Evolutionary conservation across 1,140 invertebrate species (phyloP), one percentile per base, ranked within the genome.

Genomic region (Drosophila navojoa): DNA sequence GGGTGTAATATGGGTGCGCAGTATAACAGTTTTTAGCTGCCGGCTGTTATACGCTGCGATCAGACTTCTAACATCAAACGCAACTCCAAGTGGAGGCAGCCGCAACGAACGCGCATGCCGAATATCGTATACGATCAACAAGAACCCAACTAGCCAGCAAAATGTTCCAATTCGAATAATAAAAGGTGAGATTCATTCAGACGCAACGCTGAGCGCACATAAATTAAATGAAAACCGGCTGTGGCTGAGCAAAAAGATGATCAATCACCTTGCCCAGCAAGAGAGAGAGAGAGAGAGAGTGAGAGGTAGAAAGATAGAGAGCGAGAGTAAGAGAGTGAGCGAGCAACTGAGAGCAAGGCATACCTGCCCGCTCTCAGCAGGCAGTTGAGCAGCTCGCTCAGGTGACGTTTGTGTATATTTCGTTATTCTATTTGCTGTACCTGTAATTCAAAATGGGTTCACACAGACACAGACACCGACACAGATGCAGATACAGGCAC

Each of bases 111-210:
- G 50, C n/a, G 22, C 19, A 11, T 16, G 10, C 2, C 15, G 84
- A 89, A 89, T 89, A 87, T 87, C 82, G 82, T 87, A 62, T 68
- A 87, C 84, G 82, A 63, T 82, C 53, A 55, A 50, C 29, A 6
- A 4, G 9, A 57, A 45, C 59, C 66, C 71, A 74, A 74, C 66
- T 58, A 63, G 71, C 71, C 68, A 53, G 29, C 35, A 40, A 53
- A 76, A 44, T 69, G 64, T 86, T 86, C 82, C 84, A 87, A 87
- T 87, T 82, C 59, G 82, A 87, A 79, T 61, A 76, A 32, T 16
- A 45, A 59, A 70, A 86, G 81, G 81, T 86, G 81, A 86, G 81
- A 86, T 87, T 89, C 82, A 89, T 78, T 82, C 69, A 59, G 59
- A 55, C 32, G 63, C 57, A 57, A 55, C 73, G 49, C 60, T 44